These are phyloP conservation scores for Acanthoscelides obtectus DNA, from an alignment of 2,888 invertebrate genomes.

Conservation along the genomic window DNA sequence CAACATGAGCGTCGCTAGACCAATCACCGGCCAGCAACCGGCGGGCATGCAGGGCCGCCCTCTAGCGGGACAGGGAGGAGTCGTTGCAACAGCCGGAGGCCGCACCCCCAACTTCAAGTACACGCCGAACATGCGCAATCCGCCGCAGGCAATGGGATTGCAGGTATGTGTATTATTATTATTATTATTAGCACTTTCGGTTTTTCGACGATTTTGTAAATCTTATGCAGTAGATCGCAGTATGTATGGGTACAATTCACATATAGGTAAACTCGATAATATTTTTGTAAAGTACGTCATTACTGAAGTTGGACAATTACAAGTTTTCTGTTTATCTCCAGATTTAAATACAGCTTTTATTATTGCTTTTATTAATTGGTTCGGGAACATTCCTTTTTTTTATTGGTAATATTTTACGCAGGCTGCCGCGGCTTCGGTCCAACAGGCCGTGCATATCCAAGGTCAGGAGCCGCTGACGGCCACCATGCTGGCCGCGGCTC, in stretches of 20 bases:
- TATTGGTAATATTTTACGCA: background rate
- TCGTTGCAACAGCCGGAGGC: conserved; percentile 54
- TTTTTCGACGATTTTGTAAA: too few species aligned
- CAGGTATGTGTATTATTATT: background rate
- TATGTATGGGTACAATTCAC: too few species aligned
- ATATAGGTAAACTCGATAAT: too few species aligned
- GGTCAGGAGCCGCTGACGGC: conserved; percentile 96
- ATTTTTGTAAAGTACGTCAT: background rate
- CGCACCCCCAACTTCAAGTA: conserved; percentile 82
- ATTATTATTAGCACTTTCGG: background rate
- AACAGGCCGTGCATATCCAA: conserved; percentile 82
- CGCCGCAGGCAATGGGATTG: conserved; percentile 53
- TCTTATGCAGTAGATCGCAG: too few species aligned
- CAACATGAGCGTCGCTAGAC: conserved; percentile 70
- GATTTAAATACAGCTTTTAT: too few species aligned
- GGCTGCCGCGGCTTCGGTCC: conserved; percentile 55
- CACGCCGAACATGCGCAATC: conserved; percentile 86
- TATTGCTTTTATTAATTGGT: too few species aligned
- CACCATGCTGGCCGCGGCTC: conserved; percentile 92
- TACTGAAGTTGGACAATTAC: too few species aligned
- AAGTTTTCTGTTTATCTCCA: too few species aligned
- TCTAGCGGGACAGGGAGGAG: conserved; percentile 62
- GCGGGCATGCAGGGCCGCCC: conserved; percentile 58
- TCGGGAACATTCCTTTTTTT: too few species aligned
- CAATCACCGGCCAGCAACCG: conserved; percentile 81